phyloP scores from a whole-genome alignment of 2,113 vertebrate genomes.

The Hydrochoerus hydrochaeris region DNA sequence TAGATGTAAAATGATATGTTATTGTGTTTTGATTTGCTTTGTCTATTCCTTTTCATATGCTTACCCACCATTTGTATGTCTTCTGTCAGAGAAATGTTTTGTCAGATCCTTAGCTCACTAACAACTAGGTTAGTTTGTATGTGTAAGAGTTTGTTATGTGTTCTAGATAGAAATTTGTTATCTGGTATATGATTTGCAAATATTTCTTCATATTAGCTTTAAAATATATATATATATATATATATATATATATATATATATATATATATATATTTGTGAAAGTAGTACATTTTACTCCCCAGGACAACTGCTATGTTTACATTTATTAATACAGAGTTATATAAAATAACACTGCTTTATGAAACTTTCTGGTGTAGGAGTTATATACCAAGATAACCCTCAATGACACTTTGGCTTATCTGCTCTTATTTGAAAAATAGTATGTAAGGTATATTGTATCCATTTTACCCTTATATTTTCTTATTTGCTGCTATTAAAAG shows the following conservation, averaged over 20 bases:
- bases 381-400: background rate
- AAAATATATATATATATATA: background rate
- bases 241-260: background rate
- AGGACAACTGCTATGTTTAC: background rate
- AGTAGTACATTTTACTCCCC: background rate
- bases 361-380: background rate
- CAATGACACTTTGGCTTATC: background rate
- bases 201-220: background rate
- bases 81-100: background rate
- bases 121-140: background rate
- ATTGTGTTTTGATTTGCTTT: conserved; percentile 28
- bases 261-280: background rate
- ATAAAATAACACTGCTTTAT: background rate
- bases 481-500: background rate
- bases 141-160: background rate
- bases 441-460: background rate
- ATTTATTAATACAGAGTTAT: background rate
- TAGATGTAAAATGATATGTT: background rate
- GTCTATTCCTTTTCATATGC: background rate
- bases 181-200: background rate
- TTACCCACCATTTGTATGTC: background rate
- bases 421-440: background rate
- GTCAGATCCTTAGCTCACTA: background rate
- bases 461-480: background rate
- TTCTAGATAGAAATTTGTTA: background rate